Base-by-base conservation (phyloP, 2,888 invertebrate species). In the Alloscopus bannaensis region DNA sequence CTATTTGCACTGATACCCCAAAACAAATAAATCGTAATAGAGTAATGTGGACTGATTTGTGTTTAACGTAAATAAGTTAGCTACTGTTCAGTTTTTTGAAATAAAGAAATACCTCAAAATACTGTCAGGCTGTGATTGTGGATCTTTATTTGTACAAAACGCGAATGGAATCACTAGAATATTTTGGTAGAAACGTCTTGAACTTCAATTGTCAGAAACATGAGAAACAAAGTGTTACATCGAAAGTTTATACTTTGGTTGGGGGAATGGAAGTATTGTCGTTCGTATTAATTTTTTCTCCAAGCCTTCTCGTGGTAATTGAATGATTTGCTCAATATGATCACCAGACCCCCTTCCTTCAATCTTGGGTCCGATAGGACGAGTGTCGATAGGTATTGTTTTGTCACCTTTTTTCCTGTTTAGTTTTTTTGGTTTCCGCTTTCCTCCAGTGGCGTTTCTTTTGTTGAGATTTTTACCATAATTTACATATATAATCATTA, bases 21-120 rank as follows among this genome's bases (percentile, higher is more conserved):
- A n/a, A n/a, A n/a, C n/a, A n/a, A n/a, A n/a, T n/a, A n/a, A n/a
- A n/a, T n/a, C n/a, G n/a, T n/a, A n/a, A n/a, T n/a, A n/a, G n/a
- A n/a, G n/a, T n/a, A n/a, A n/a, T n/a, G n/a, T n/a, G n/a, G n/a
- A n/a, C n/a, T n/a, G n/a, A n/a, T n/a, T n/a, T n/a, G n/a, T n/a
- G n/a, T n/a, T n/a, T n/a, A 52, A 26, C 64, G 59, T 59, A 47
- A 64, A 73, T 73, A 65, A 75, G 60, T 75, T 81, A 71, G 76
- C 64, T 26, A 31, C 29, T 59, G 47, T 68, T 68, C 52, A 55
- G 18, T 26, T 52, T 68, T 76, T 76, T 42, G 71, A 65, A 76
- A 76, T 68, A 71, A 81, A 76, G 64, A 59, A n/a, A n/a, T n/a
- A n/a, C n/a, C n/a, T n/a, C n/a, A n/a, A n/a, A n/a, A n/a, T n/a